phyloP scores from a whole-genome alignment of 2,797 vertebrate species.

The Ctenopoma kingsleyae region DNA sequence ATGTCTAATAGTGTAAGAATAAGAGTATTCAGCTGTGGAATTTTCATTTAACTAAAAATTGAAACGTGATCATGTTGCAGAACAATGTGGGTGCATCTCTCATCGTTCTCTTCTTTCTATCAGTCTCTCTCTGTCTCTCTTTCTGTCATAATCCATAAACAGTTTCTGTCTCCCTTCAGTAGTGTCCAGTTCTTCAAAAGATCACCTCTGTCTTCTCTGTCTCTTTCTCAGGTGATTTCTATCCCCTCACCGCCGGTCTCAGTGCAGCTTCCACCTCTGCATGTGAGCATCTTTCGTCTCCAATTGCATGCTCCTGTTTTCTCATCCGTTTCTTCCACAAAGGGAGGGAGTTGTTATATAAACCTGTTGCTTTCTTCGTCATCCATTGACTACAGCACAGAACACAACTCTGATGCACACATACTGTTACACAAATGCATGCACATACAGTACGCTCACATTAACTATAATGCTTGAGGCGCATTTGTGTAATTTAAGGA shows the following conservation, averaged over 20 bases:
- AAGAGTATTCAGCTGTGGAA: too few relatives aligned
- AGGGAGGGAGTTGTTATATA: slow-evolving; percentile 59
- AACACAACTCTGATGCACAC: slow-evolving; percentile 26
- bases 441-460: neutral
- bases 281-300: slow-evolving; percentile 29
- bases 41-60: too few relatives aligned
- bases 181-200: neutral
- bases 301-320: slow-evolving; percentile 22
- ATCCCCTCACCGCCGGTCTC: slow-evolving; percentile 10
- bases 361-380: slow-evolving; percentile 61
- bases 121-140: too few relatives aligned
- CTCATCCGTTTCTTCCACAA: slow-evolving; percentile 29
- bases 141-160: too few relatives aligned
- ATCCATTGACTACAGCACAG: slow-evolving; percentile 39
- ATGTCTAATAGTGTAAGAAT: too few relatives aligned
- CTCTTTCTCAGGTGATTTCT: neutral
- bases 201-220: neutral
- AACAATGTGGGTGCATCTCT: too few relatives aligned
- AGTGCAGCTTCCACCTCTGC: neutral
- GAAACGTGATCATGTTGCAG: too few relatives aligned
- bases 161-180: too few relatives aligned
- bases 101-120: too few relatives aligned
- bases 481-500: neutral
- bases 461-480: slow-evolving; percentile 13
- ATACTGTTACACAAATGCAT: slow-evolving; percentile 4